These are phyloP conservation scores for Mustela lutreola DNA, from an alignment of 2,113 vertebrate species.

Conservation along the genomic window DNA sequence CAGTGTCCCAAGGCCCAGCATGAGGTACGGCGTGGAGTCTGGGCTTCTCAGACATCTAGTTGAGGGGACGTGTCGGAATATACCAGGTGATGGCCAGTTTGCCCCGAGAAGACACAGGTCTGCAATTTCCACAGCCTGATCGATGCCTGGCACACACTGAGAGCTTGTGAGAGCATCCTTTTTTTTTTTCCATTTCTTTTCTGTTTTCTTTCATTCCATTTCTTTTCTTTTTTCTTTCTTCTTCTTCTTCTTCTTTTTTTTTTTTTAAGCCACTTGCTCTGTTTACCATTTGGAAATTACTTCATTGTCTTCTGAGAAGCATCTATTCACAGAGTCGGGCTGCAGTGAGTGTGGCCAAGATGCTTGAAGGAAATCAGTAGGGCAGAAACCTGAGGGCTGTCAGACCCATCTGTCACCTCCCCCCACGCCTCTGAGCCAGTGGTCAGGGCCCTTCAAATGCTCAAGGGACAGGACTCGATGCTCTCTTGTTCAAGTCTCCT, in stretches of 20 bases:
- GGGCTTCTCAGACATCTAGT: not conserved
- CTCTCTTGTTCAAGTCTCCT: not conserved
- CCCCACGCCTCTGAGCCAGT: rapidly evolving
- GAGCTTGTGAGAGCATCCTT: not conserved
- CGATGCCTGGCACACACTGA: rapidly evolving
- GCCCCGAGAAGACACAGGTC: not conserved
- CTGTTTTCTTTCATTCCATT: not conserved
- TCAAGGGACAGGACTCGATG: not conserved
- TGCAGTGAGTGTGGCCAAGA: not conserved
- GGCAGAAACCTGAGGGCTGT: not conserved
- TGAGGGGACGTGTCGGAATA: not conserved
- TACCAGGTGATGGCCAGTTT: not conserved
- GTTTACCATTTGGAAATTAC: not conserved
- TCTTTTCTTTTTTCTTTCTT: too few relatives aligned
- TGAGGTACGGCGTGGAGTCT: rapidly evolving
- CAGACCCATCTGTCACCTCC: not conserved
- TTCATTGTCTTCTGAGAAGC: not conserved
- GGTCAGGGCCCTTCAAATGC: not conserved
- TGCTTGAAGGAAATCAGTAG: not conserved
- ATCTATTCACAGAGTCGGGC: not conserved
- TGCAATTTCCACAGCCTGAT: too few relatives aligned
- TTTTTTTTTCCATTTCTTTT: not conserved
- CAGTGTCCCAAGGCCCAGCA: rapidly evolving
- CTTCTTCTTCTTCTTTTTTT: rapidly evolving
- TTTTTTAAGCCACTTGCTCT: not conserved